These are phyloP conservation scores for Ischnus inquisitorius DNA, from an alignment of 2,888 invertebrate species.

Conservation along the genomic window DNA sequence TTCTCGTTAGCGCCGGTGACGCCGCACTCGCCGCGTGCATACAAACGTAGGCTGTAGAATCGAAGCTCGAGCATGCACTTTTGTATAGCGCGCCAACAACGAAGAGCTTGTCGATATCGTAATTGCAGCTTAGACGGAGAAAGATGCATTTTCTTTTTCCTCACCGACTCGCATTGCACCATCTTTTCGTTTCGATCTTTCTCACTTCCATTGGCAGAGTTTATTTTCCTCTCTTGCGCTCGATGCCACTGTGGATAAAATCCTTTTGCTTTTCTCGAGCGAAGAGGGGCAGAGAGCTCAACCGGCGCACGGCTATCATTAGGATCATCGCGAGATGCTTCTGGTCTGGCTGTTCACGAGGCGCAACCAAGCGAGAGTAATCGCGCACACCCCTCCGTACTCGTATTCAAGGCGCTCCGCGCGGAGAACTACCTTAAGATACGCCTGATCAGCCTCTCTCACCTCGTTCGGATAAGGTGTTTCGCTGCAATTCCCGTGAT, in stretches of 20 bases:
- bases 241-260: slow-evolving; percentile 31
- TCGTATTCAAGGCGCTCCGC: slow-evolving; percentile 24
- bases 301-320: slow-evolving; percentile 71
- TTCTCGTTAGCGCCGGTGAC: slow-evolving; percentile 69
- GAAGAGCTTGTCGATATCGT: slow-evolving; percentile 65
- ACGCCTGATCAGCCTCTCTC: slow-evolving; percentile 44
- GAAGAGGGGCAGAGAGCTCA: slow-evolving; percentile 26
- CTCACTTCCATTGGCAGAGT: background rate
- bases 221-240: slow-evolving; percentile 21
- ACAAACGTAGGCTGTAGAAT: background rate
- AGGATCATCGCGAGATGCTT: slow-evolving; percentile 74
- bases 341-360: slow-evolving; percentile 59
- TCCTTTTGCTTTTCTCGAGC: slow-evolving; percentile 28
- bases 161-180: slow-evolving; percentile 7
- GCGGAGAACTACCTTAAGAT: slow-evolving; percentile 21
- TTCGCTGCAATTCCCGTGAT: slow-evolving; percentile 29
- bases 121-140: slow-evolving; percentile 62
- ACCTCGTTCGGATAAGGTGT: slow-evolving; percentile 46
- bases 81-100: slow-evolving; percentile 17
- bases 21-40: slow-evolving; percentile 55
- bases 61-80: background rate
- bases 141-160: slow-evolving; percentile 29
- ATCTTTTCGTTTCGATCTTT: slow-evolving; percentile 34
- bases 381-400: slow-evolving; percentile 57
- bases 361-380: slow-evolving; percentile 62